These are phyloP conservation scores for Platysternon megacephalum DNA, from an alignment of 2,113 vertebrate genomes.

Conservation along the genomic window DNA sequence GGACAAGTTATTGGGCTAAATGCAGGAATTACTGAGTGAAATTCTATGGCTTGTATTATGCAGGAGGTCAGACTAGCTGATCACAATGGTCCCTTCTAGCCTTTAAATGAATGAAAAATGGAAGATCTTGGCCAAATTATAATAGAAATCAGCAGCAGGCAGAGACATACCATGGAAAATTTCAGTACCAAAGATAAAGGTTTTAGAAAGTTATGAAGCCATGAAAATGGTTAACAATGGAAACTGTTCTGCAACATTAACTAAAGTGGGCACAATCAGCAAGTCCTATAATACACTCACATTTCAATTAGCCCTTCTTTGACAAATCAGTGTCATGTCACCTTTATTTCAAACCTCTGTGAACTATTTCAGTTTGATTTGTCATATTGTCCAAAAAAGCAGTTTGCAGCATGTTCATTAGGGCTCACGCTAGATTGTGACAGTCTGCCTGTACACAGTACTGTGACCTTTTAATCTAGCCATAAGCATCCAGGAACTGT, in stretches of 20 bases:
- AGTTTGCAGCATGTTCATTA: background rate
- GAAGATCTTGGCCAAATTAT: background rate
- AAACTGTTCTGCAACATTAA: background rate
- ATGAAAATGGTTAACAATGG: background rate
- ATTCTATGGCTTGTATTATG: background rate
- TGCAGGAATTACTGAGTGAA: background rate
- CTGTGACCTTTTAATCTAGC: background rate
- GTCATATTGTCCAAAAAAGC: background rate
- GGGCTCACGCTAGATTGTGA: background rate
- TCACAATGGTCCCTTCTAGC: background rate
- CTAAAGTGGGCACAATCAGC: background rate
- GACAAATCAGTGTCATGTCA: background rate
- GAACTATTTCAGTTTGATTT: background rate
- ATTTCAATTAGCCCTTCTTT: background rate
- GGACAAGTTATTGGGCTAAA: background rate
- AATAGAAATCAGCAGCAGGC: background rate
- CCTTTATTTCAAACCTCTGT: background rate
- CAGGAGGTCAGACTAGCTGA: background rate
- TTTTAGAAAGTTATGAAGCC: background rate
- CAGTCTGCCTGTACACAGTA: background rate
- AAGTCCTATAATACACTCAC: background rate
- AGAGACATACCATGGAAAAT: background rate
- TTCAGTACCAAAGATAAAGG: background rate
- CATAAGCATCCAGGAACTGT: background rate
- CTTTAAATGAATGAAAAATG: background rate